Base-by-base conservation (phyloP, 2,113 vertebrate species). In the Epinephelus fuscoguttatus region DNA sequence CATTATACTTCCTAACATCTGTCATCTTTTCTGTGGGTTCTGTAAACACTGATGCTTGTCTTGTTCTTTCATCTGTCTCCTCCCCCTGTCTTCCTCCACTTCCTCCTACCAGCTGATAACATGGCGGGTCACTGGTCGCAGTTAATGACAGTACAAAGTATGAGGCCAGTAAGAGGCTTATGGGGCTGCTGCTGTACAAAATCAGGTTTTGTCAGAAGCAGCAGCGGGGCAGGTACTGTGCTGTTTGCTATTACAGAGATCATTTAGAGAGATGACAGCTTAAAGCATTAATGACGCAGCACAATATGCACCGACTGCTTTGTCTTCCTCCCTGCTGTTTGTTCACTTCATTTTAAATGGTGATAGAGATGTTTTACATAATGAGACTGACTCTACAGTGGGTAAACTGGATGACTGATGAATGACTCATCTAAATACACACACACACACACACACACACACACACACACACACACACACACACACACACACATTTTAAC, bases 101-200 rank as follows among this genome's bases (percentile, higher is more conserved):
- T 74, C 68, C 71, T 25, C 23, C 23, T 27, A 9, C 53, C 37
- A 49, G 42, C 69, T 87, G 68, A 78, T 76, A 64, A 37, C 76
- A 60, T 6, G 52, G 21, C 52, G 57, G n/a, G 55, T 75, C 3
- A 63, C 8, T 9, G 17, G 7, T 67, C 1, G 6, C 62, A 50
- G 19, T 25, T 67, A 18, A 70, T 67, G 53, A 19, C 80, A 71
- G 70, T 23, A 25, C 64, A 61, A 66, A 75, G 61, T 77, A 30
- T 70, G 75, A 81, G 55, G 23, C 72, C 50, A 27, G 56, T 88
- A 78, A 84, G 82, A 87, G 62, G 85, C 71, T 84, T 85, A 85
- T 53, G 21, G 10, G 52, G 4, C 23, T 47, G 69, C 23, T 55
- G 64, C 52, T 72, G 19, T 47, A 23, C 25, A 76, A 49, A 80